phyloP scores from a whole-genome alignment of 2,888 invertebrate genomes.

The Oxycera nigricornis region DNA sequence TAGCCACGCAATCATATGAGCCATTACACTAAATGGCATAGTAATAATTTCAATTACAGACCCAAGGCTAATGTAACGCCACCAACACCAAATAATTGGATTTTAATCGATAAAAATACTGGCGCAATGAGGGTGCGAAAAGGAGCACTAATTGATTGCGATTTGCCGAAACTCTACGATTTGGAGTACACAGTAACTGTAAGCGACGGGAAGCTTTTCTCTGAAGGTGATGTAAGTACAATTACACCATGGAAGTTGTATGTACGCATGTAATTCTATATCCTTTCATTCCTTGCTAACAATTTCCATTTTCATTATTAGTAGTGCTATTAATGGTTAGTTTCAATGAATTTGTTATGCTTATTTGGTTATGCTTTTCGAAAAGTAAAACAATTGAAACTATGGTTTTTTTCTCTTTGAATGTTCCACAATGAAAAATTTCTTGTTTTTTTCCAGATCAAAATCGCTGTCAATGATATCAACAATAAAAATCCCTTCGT shows the following conservation, averaged over 20 bases:
- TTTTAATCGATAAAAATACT: conserved; percentile 63
- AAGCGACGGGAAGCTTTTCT: conserved; percentile 63
- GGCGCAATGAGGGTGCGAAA: conserved; percentile 66
- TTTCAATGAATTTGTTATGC: too few relatives aligned
- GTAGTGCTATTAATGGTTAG: too few relatives aligned
- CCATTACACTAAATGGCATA: too few relatives aligned
- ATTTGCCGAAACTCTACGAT: conserved; percentile 62
- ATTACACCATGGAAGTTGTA: too few relatives aligned
- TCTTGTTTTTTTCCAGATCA: conserved; percentile 60
- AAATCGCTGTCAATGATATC: conserved; percentile 67
- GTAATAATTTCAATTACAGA: conserved; percentile 53
- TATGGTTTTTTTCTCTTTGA: too few relatives aligned
- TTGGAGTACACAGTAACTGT: conserved; percentile 67
- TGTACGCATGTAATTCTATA: too few relatives aligned
- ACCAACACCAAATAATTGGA: conserved; percentile 61
- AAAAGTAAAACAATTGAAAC: too few relatives aligned
- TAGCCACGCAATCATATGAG: too few relatives aligned
- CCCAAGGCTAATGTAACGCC: conserved; percentile 54
- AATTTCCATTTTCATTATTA: too few relatives aligned
- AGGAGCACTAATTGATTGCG: conserved; percentile 65
- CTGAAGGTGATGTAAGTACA: conserved; percentile 61
- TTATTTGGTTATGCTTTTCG: too few relatives aligned
- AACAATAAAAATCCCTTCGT: conserved; percentile 67
- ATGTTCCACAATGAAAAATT: background rate
- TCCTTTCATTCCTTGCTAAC: too few relatives aligned